Evolutionary conservation across 2,113 vertebrate species (phyloP), one percentile per base, ranked within the genome.

Genomic region (Limanda limanda): DNA sequence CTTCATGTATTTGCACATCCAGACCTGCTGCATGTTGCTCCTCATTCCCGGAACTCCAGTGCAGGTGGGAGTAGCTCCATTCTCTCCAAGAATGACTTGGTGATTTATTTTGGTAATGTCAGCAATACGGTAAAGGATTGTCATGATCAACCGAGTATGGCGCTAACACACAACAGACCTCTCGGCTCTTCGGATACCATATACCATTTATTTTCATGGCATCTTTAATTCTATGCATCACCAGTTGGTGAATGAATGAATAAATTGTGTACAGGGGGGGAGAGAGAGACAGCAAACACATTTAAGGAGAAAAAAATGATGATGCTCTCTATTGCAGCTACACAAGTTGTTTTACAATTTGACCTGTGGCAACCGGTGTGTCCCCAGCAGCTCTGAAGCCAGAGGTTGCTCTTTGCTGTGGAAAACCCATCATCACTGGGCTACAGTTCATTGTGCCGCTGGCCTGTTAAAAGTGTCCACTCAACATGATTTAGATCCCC

Each of bases 401-500:
- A 76, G 60, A 23, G 59, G 77, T 66, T 21, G 42, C 81, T 71
- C 68, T 79, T 21, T 63, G 54, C 63, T 58, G 61, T 42, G 7
- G 9, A 68, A 82, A 66, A 40, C 15, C 23, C 74, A 62, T 48
- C 57, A 78, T 79, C 64, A 31, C 58, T 31, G 54, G 40, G 70
- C 18, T 54, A 54, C 51, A 54, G 18, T 54, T 54, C 51, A n/a
- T 54, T 21, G 51, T 20, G 51, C 51, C 11, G 6, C 45, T 48
- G 45, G 45, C 31, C 74, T 66, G 77, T 82, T 89, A 66, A 86
- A 86, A 84, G 85, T 72, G 82, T 67, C 90, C 73, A 80, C 84
- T 90, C 77, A 54, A 78, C 58, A 82, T 87, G 88, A 91, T 87
- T 89, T 77, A 88, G 81, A 74, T 74, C 75, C 64, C 45, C 56